Evolutionary conservation across 2,797 vertebrate species (phyloP).

Genomic region (Delichon dasypus): DNA sequence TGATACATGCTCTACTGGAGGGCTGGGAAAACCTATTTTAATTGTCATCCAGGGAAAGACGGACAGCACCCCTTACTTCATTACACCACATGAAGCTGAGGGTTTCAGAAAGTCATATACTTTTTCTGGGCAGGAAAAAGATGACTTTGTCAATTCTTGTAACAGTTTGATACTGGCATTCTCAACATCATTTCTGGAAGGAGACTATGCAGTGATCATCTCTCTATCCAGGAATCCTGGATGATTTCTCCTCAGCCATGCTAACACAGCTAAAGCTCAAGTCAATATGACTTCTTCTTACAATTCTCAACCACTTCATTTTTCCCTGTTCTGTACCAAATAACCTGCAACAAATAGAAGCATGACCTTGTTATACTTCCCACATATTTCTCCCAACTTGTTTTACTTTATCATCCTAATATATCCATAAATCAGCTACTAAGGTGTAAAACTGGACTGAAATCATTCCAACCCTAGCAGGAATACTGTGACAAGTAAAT

Average conservation of each 20-base stretch:
- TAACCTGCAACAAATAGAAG: neutral
- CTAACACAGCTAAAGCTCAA: neutral
- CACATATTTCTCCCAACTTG: neutral
- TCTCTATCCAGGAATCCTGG: neutral
- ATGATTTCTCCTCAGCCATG: neutral
- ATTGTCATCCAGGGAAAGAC: neutral
- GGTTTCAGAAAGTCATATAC: neutral
- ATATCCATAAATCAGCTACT: neutral
- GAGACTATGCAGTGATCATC: neutral
- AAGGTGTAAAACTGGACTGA: neutral
- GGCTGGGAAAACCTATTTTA: neutral
- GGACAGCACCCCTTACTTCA: neutral
- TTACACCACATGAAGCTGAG: neutral
- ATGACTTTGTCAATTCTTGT: fast-evolving
- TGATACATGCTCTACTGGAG: neutral
- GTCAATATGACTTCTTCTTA: neutral
- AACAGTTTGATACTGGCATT: neutral
- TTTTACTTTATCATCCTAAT: neutral
- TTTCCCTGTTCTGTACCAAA: neutral
- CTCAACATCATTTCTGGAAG: neutral
- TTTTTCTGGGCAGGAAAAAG: neutral
- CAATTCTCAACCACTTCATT: neutral
- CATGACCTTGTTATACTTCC: neutral
- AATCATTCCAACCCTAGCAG: neutral
- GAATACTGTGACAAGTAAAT: neutral